Percentiles rank a stretch among this genome's conserved stretches.
Conservation (phyloP, 2,113 vertebrate species). For the Acanthochromis polyacanthus region DNA sequence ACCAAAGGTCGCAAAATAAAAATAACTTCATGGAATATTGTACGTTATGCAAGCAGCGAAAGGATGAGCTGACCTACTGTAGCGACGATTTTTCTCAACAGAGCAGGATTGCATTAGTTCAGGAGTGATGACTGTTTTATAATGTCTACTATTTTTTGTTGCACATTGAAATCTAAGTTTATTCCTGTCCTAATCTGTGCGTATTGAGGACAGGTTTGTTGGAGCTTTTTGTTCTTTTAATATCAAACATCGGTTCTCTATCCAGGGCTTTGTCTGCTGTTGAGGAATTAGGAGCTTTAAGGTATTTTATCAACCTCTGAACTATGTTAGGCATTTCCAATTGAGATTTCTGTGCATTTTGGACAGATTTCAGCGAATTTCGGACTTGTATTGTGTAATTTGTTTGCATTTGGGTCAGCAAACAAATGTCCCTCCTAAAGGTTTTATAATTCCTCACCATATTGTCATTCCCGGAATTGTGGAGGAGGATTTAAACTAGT, state of each 20-base stretch:
- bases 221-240: conserved; percentile 19
- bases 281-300: no score
- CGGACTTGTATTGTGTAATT: neutral
- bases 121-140: neutral
- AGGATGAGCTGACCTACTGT: conserved; percentile 39
- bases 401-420: neutral
- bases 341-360: neutral
- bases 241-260: neutral
- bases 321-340: neutral
- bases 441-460: neutral
- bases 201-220: neutral
- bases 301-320: no score
- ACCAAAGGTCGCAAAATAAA: conserved; percentile 3
- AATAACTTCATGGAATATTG: conserved; percentile 19
- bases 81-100: conserved; percentile 3
- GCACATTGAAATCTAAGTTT: conserved; percentile 28
- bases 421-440: no score
- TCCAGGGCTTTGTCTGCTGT: no score
- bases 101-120: conserved; percentile 46
- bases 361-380: neutral
- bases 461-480: neutral
- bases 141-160: conserved; percentile 23
- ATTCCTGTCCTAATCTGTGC: conserved; percentile 20
- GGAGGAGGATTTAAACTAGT: neutral
- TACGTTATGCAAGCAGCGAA: conserved; percentile 50